phyloP scores from a whole-genome alignment of 1,140 invertebrate genomes.

The Pseudomyrmex pallidus region DNA sequence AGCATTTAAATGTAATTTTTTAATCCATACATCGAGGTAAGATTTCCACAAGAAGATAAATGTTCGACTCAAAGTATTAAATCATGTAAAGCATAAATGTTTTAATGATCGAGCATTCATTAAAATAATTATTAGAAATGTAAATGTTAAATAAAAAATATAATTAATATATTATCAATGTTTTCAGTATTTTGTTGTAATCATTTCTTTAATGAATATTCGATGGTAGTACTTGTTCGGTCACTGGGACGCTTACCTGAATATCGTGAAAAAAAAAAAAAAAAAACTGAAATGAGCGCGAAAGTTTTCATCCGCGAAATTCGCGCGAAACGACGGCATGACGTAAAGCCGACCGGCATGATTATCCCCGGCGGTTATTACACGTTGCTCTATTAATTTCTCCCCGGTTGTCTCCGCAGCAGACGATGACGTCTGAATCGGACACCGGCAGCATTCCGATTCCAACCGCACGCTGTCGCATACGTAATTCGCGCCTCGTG shows the following conservation, averaged over 20 bases:
- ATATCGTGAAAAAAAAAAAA: no score
- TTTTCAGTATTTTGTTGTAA: no score
- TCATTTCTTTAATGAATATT: no score
- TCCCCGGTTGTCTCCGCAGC: conserved; percentile 46
- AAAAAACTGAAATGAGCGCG: no score
- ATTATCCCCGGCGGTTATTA: conserved; percentile 53
- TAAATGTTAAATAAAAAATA: no score
- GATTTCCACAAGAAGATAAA: conserved; percentile 29
- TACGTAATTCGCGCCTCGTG: conserved; percentile 42
- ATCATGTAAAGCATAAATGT: neutral
- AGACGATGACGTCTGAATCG: conserved; percentile 60
- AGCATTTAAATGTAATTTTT: neutral
- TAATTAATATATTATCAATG: no score
- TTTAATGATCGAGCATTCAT: no score
- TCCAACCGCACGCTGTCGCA: conserved; percentile 51
- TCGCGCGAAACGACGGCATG: neutral
- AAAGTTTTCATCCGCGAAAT: no score
- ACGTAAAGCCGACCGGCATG: conserved; percentile 13
- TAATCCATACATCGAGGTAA: conserved; percentile 9
- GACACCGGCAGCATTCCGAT: conserved; percentile 48
- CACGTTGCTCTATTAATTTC: conserved; percentile 60
- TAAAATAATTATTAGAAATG: no score
- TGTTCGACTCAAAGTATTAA: conserved; percentile 37
- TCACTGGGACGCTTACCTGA: no score
- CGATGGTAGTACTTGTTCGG: no score